Percentiles rank a stretch among this genome's conserved stretches.
Conservation (phyloP, 1,140 invertebrate species). For the Campodea augens region DNA sequence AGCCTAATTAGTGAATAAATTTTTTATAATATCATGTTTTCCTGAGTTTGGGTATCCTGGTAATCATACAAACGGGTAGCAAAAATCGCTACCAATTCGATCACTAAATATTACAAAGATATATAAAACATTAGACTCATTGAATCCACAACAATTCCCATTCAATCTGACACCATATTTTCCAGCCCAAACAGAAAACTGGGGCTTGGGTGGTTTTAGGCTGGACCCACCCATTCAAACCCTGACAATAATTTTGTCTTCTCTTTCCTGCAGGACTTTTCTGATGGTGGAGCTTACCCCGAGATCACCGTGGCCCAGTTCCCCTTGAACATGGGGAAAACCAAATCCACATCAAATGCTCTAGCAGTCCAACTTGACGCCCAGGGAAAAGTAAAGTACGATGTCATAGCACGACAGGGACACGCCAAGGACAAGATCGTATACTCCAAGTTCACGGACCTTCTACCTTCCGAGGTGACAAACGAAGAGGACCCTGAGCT, state of each 20-base stretch:
- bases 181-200: too few relatives aligned
- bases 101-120: too few relatives aligned
- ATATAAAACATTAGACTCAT: too few relatives aligned
- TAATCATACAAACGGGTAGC: not conserved
- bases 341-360: conserved; percentile 64
- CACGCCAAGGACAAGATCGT: conserved; percentile 94
- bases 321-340: conserved; percentile 69
- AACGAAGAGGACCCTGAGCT: conserved; percentile 77
- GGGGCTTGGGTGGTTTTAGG: too few relatives aligned
- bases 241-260: too few relatives aligned
- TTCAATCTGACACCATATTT: too few relatives aligned
- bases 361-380: conserved; percentile 85
- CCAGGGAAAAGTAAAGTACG: conserved; percentile 90
- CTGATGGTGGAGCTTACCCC: conserved; percentile 95
- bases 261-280: conserved; percentile 39
- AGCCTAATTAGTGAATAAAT: too few relatives aligned
- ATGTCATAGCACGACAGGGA: conserved; percentile 83
- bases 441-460: conserved; percentile 84
- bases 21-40: not conserved
- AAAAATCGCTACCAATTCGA: too few relatives aligned
- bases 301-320: conserved; percentile 96
- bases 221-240: too few relatives aligned
- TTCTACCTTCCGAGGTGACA: conserved; percentile 81
- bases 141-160: too few relatives aligned
- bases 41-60: not conserved